phyloP scores from a whole-genome alignment of 2,888 invertebrate genomes.

The Mycalesis mineus region DNA sequence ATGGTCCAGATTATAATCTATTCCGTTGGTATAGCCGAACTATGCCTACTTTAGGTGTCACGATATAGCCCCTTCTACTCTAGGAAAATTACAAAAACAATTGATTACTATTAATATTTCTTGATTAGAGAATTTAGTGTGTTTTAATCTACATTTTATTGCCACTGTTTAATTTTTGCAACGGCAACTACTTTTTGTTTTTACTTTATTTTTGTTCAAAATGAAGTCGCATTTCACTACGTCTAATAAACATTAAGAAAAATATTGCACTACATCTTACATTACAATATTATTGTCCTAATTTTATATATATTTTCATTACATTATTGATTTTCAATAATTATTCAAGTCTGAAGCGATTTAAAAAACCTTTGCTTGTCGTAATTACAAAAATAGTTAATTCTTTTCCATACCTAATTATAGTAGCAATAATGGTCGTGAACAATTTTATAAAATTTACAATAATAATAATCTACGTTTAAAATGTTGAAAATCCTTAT shows the following conservation, averaged over 20 bases:
- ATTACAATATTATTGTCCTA: constrained; percentile 19
- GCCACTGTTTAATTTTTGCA: constrained; percentile 8
- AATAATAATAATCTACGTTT: neutral
- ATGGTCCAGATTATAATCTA: too few species aligned
- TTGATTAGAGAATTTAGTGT: neutral
- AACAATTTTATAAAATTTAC: neutral
- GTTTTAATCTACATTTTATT: neutral
- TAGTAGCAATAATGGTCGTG: neutral
- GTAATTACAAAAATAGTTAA: constrained; percentile 6
- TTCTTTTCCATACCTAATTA: neutral
- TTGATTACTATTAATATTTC: neutral
- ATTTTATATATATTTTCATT: constrained; percentile 2
- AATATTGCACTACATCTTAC: constrained; percentile 9
- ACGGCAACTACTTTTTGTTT: neutral
- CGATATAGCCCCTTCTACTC: neutral
- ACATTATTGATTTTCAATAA: neutral
- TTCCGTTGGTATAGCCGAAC: neutral
- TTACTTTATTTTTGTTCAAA: neutral
- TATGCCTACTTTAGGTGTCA: neutral
- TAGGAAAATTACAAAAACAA: too few species aligned
- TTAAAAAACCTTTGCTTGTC: constrained; percentile 3
- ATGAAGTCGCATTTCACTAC: constrained; percentile 30
- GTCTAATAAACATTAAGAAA: constrained; percentile 3
- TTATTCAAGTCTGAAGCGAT: neutral
- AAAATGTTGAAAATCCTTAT: too few species aligned